Base-by-base conservation (phyloP, 2,888 invertebrate genomes). In the Acanthacorydalis orientalis region DNA sequence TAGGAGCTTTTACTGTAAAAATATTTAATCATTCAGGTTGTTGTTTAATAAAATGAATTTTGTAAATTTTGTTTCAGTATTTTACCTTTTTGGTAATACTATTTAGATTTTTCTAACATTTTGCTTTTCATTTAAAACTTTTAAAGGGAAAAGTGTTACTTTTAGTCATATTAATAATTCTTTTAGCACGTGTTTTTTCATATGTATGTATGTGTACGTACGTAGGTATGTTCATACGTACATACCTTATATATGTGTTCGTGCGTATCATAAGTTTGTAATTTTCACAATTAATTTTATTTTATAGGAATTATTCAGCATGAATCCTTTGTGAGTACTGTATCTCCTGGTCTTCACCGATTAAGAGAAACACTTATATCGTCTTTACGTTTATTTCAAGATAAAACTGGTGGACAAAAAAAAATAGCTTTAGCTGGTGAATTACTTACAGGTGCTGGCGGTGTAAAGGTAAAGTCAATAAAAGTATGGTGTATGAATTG, bases 361-460 rank as follows among this genome's bases (percentile, higher is more conserved):
- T 64, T 90, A 0, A 84, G 80, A 55, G 87, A 89, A 65, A 82
- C 83, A 12, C 72, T 88, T 3, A 73, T 82, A 42, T 75, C 80
- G 0, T 74, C 85, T 38, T 68, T 90, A 23, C 73, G 80, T 50
- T 64, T 78, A 10, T 73, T 74, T 9, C 68, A 74, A 40, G 69
- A 72, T 43, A 72, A 70, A 51, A 67, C 68, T 1, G 71, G 68
- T 7, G 59, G 65, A 10, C 68, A 66, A 39, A 68, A 73, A 49
- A 68, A 69, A 44, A 73, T 80, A 37, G 71, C 78, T 1, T 60
- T 81, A 15, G 77, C 76, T 4, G 80, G 80, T 1, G 77, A 80
- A 57, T 65, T 75, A 52, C 59, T 75, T 31, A 68, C 70, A 1
- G 54, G 60, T 9, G 55, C 58, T 2, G 59, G 63, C 32, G 64